phyloP scores from a whole-genome alignment of 2,888 invertebrate species.

The Trachelus iudaicus region DNA sequence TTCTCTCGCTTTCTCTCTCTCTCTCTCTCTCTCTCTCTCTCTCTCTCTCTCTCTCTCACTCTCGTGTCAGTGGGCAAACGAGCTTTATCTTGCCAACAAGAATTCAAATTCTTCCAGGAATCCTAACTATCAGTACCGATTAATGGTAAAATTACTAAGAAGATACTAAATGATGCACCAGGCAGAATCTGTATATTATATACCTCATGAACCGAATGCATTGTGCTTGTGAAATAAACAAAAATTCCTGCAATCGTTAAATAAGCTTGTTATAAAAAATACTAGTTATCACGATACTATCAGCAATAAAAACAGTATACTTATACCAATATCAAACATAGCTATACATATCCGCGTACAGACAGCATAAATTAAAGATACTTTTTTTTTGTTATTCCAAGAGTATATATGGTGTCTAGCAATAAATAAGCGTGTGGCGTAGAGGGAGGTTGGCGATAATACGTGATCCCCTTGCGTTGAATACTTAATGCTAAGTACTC shows the following conservation, averaged over 20 bases:
- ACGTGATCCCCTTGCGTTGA: constrained; percentile 64
- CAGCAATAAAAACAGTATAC: not conserved
- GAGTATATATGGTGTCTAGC: constrained; percentile 32
- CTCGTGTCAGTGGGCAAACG: constrained; percentile 5
- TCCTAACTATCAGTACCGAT: not conserved
- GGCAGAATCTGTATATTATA: no score
- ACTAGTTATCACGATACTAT: not conserved
- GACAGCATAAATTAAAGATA: not conserved
- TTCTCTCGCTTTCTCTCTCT: constrained; percentile 38
- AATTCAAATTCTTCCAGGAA: not conserved
- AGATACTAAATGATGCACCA: no score
- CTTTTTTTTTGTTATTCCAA: not conserved
- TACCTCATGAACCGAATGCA: no score
- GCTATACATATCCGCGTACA: not conserved
- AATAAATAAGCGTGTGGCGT: constrained; percentile 61
- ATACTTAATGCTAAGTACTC: constrained; percentile 64
- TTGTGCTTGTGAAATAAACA: no score
- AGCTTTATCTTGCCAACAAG: not conserved
- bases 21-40: constrained; percentile 30
- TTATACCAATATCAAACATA: not conserved
- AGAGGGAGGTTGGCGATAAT: constrained; percentile 60
- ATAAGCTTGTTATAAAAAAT: not conserved
- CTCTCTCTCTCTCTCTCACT: constrained; percentile 32
- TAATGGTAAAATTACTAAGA: not conserved
- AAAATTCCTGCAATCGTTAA: not conserved